Evolutionary conservation across 2,113 vertebrate species (phyloP), one percentile per base, ranked within the genome.

Genomic region (Ibidorhyncha struthersii): DNA sequence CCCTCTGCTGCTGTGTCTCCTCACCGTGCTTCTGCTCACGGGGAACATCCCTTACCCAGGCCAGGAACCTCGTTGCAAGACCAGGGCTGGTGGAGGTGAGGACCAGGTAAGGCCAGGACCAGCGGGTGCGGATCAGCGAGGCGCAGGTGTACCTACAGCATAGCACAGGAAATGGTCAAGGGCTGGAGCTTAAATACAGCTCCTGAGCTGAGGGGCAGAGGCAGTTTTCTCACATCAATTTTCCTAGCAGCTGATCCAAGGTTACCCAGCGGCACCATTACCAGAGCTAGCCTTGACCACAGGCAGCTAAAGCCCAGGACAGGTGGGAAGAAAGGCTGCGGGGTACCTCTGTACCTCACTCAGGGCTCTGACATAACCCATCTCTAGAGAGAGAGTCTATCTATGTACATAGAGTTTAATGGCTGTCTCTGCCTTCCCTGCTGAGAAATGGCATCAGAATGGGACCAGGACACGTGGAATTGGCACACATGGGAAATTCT

Each of bases 1-100:
- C 96, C 96, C 93, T 96, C 96, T 97, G 93, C 96, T 94, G 93
- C 95, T 85, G 30, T 3, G 0, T 82, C 49, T 61, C 36, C 56
- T 89, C 19, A 45, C 81, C 14, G 0, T 26, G 59, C 55, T 10
- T n/a, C 61, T 14, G 22, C n/a, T 86, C 9, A 0, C 3, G 10
- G 34, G 27, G 45, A 92, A 6, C 55, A 6, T 29, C 45, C 45
- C 41, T 62, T 10, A 4, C 25, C 11, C 0, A 1, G 12, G 6
- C 36, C n/a, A 5, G 52, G 26, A 65, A 2, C 29, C 3, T 43
- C 40, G 12, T 62, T 40, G 69, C 32, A 12, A 21, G 56, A 38
- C 40, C 29, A 14, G 47, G n/a, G 17, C 34, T 63, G 34, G 30
- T 55, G 38, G 56, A 47, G 66, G 7, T 34, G 61, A 67, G 14